phyloP scores from a whole-genome alignment of 2,797 vertebrate species.

The Spinibarbus caldwelli region DNA sequence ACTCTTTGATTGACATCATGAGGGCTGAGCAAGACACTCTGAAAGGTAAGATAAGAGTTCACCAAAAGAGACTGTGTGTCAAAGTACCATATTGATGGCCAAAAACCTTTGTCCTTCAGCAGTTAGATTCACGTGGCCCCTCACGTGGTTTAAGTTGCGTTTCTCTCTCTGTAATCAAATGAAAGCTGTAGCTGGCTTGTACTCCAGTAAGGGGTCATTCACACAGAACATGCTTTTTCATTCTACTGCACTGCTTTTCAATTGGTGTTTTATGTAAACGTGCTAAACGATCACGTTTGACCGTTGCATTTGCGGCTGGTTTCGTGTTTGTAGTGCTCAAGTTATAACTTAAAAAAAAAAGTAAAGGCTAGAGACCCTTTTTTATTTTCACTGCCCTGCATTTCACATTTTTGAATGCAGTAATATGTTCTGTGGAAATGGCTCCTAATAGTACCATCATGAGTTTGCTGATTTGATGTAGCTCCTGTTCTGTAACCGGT shows the following conservation, averaged over 20 bases:
- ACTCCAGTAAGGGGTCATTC: background rate
- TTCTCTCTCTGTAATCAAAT: slow-evolving; percentile 3
- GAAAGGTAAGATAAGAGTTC: slow-evolving; percentile 85
- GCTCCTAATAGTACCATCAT: background rate
- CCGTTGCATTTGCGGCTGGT: background rate
- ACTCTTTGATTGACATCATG: slow-evolving; percentile 99
- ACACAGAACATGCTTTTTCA: background rate
- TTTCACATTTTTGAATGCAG: background rate
- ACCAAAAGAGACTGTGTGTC: slow-evolving; percentile 5
- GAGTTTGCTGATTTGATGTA: background rate
- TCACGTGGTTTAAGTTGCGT: slow-evolving; percentile 13
- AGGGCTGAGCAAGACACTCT: slow-evolving; percentile 98
- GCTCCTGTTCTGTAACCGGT: slow-evolving; percentile 22
- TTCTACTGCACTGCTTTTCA: background rate
- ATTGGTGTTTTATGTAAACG: background rate
- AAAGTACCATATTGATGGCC: slow-evolving; percentile 18
- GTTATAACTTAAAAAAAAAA: background rate
- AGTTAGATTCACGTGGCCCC: background rate
- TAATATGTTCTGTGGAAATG: background rate
- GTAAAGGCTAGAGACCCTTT: background rate
- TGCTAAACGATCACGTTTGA: background rate
- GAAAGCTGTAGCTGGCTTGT: background rate
- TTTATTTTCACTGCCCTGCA: background rate
- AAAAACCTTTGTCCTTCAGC: slow-evolving; percentile 32
- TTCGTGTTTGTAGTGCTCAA: background rate